Evolutionary conservation across 2,888 invertebrate species (phyloP).

Genomic region (Cerceris rybyensis): DNA sequence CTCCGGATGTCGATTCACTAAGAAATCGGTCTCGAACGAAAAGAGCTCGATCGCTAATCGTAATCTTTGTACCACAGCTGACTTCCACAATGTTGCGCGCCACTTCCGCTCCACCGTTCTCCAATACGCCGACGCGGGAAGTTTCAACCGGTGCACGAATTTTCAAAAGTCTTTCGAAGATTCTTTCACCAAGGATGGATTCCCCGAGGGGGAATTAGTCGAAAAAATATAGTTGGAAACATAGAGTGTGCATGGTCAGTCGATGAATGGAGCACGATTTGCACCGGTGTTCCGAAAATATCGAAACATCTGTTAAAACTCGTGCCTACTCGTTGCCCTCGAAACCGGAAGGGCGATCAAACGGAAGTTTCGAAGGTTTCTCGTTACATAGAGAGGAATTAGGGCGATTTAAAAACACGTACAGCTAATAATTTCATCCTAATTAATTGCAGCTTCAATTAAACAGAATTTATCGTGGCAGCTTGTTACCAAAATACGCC

Average conservation of each 20-base stretch:
- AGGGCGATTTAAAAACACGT: neutral
- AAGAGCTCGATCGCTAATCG: no score
- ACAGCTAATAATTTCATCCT: neutral
- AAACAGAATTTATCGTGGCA: no score
- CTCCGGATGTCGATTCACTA: neutral
- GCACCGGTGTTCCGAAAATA: conserved; percentile 16
- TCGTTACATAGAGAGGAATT: neutral
- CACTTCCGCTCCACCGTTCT: no score
- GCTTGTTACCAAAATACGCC: neutral
- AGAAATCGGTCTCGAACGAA: no score
- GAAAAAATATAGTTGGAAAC: neutral
- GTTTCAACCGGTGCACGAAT: no score
- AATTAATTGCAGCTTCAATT: neutral
- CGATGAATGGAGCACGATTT: neutral
- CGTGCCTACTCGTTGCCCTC: conserved; percentile 19
- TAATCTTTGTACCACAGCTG: no score
- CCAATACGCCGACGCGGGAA: no score
- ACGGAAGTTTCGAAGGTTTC: neutral
- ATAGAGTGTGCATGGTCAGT: neutral
- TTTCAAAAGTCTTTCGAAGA: no score
- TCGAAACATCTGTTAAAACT: conserved; percentile 35
- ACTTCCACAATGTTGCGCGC: no score
- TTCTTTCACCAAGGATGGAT: no score
- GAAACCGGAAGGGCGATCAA: conserved; percentile 16
- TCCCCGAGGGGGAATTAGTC: neutral